phyloP scores from a whole-genome alignment of 1,140 invertebrate species.

The Stegodyphus mimosarum region DNA sequence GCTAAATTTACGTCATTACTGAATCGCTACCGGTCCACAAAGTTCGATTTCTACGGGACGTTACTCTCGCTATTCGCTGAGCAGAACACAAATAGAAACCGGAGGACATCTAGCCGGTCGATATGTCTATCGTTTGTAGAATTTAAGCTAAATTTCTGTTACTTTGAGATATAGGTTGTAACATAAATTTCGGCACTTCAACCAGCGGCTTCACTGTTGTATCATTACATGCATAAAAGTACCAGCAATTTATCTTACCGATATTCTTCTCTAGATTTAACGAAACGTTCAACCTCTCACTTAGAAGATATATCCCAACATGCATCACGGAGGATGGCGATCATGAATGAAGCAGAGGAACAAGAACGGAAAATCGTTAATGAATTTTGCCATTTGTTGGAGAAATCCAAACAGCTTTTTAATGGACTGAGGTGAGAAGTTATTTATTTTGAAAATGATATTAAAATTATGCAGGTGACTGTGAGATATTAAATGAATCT shows the following conservation, averaged over 20 bases:
- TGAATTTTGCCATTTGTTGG: slow-evolving; percentile 95
- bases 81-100: too few relatives aligned
- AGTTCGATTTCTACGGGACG: too few relatives aligned
- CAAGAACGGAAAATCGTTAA: slow-evolving; percentile 93
- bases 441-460: neutral
- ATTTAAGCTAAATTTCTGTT: too few relatives aligned
- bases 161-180: too few relatives aligned
- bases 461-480: too few relatives aligned
- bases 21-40: too few relatives aligned
- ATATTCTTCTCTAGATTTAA: slow-evolving; percentile 53
- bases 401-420: slow-evolving; percentile 97
- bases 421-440: slow-evolving; percentile 86
- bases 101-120: neutral
- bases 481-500: too few relatives aligned
- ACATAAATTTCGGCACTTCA: too few relatives aligned
- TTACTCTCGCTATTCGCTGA: too few relatives aligned
- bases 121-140: neutral
- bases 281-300: slow-evolving; percentile 54
- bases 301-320: slow-evolving; percentile 60
- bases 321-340: slow-evolving; percentile 63
- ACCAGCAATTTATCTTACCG: slow-evolving; percentile 38
- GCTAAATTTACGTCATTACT: too few relatives aligned
- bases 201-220: neutral
- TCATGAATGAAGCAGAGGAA: slow-evolving; percentile 67
- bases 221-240: slow-evolving; percentile 43